Evolutionary conservation across 2,113 vertebrate genomes (phyloP).

Genomic region (Chaetops frenatus): DNA sequence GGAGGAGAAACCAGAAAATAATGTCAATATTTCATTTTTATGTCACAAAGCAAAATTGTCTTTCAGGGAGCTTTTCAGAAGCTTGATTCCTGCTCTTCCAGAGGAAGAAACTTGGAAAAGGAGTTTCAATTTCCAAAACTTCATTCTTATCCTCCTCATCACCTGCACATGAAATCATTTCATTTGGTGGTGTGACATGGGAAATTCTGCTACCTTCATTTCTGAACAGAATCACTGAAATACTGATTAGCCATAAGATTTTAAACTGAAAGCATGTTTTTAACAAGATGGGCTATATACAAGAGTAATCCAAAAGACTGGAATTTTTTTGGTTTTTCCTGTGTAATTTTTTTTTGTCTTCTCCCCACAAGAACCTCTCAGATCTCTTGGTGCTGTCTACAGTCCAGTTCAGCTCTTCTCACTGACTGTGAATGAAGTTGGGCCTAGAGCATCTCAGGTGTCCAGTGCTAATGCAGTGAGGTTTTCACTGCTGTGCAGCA

Average conservation of each 20-base stretch:
- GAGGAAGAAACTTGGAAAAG: background rate
- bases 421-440: background rate
- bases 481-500: slow-evolving; percentile 9
- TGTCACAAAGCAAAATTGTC: background rate
- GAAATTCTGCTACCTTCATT: background rate
- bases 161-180: background rate
- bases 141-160: background rate
- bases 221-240: background rate
- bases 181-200: background rate
- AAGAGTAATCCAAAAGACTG: background rate
- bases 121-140: background rate
- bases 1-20: background rate
- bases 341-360: background rate
- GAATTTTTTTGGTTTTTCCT: background rate
- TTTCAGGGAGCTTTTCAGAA: background rate
- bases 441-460: background rate
- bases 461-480: background rate
- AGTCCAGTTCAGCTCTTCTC: background rate
- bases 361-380: background rate
- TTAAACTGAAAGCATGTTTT: background rate
- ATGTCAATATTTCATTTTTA: background rate
- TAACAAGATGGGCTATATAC: background rate
- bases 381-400: background rate
- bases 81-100: accelerated
- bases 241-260: background rate